Percentiles rank a stretch among this genome's conserved stretches.
Conservation (phyloP, 2,888 invertebrate species). For the Synergus laeviventris region DNA sequence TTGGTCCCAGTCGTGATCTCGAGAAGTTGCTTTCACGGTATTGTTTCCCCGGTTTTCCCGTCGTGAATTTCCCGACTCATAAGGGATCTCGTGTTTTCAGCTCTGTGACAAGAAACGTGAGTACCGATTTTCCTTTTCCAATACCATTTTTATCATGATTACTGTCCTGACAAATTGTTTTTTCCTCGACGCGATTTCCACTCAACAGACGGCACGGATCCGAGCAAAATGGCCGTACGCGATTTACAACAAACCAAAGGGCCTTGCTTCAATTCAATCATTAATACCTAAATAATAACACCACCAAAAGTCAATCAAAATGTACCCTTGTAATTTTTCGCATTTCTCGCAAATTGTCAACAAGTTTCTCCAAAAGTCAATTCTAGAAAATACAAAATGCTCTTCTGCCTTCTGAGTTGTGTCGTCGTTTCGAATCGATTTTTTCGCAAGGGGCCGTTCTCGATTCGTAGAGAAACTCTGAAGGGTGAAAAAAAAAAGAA, state of each 20-base stretch:
- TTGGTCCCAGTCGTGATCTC: slow-evolving; percentile 28
- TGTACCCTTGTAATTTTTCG: background rate
- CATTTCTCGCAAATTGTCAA: background rate
- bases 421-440: slow-evolving; percentile 2
- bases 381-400: slow-evolving; percentile 4
- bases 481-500: background rate
- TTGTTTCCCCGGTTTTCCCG: slow-evolving; percentile 46
- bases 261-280: slow-evolving; percentile 9
- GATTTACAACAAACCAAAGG: slow-evolving; percentile 32
- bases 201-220: slow-evolving; percentile 35
- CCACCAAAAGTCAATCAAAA: background rate
- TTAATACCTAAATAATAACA: background rate
- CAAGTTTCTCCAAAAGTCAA: slow-evolving; percentile 6
- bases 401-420: background rate
- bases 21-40: slow-evolving; percentile 35
- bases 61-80: slow-evolving; percentile 39
- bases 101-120: slow-evolving; percentile 42
- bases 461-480: slow-evolving; percentile 1
- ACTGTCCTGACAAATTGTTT: slow-evolving; percentile 27
- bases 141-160: background rate
- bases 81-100: slow-evolving; percentile 24
- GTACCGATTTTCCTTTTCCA: slow-evolving; percentile 29
- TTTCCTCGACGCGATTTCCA: slow-evolving; percentile 12
- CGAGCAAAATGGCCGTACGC: slow-evolving; percentile 41
- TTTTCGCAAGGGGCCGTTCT: slow-evolving; percentile 26